Evolutionary conservation across 2,113 vertebrate genomes (phyloP).

Genomic region (Pomatostomus ruficeps): DNA sequence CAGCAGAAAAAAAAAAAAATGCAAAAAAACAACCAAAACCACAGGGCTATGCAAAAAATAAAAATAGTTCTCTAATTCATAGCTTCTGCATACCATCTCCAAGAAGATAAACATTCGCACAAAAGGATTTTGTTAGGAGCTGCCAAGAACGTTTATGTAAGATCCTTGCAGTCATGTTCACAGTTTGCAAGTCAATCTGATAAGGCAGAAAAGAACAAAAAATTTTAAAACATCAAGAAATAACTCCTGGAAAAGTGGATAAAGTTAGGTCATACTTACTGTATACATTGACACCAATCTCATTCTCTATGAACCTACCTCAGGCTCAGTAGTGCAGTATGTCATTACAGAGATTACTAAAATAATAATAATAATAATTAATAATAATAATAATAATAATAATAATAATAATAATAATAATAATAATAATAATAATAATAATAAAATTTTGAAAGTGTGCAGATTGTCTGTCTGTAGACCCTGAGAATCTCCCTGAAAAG

Average conservation of each 20-base stretch:
- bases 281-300: not conserved
- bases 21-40: not conserved
- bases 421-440: not conserved
- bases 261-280: not conserved
- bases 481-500: not conserved
- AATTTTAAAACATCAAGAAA: not conserved
- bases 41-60: not conserved
- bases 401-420: not conserved
- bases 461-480: not conserved
- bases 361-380: not conserved
- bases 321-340: not conserved
- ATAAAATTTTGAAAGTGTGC: not conserved
- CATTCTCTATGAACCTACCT: not conserved
- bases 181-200: not conserved
- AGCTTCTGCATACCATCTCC: not conserved
- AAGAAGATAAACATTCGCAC: not conserved
- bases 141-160: not conserved
- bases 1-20: not conserved
- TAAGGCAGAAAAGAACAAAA: not conserved
- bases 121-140: not conserved
- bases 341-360: not conserved
- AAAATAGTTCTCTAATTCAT: not conserved
- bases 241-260: not conserved
- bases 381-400: not conserved
- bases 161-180: not conserved